Evolutionary conservation across 2,888 invertebrate species (phyloP), one percentile per base, ranked within the genome.

Genomic region (Pomacea canaliculata): DNA sequence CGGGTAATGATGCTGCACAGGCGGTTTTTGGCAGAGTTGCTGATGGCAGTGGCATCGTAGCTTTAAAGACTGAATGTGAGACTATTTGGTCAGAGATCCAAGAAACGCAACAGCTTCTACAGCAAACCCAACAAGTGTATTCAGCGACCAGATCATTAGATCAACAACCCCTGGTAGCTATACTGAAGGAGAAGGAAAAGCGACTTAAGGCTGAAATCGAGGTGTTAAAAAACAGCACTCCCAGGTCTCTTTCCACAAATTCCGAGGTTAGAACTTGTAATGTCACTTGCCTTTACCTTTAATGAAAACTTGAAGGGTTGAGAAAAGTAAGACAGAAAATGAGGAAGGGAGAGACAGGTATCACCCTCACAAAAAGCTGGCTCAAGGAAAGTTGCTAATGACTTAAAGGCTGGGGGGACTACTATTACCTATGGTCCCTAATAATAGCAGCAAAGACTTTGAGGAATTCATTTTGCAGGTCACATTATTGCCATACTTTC

Each of bases 111-210:
- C 10, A n/a, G 23, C 68, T 59, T 48, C 27, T 73, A n/a, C 59
- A 48, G 9, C 23, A 73, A 46, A 23, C 62, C 10, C 62, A 67
- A 48, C 46, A 62, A 27, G 68, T 23, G 1, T 46, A 51, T 60
- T 56, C 13, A 37, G 13, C 51, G 1, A 56, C 74, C 16, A 59
- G 59, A n/a, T 69, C 62, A 1, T 27, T 16, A n/a, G 48, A 10
- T 10, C 62, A 49, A 62, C 69, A 56, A 12, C 62, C 73, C 16
- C 23, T 69, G 16, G 27, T 69, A 10, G 18, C 69, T n/a, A 74
- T 74, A 37, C 69, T 74, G 19, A 60, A 60, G 49, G 74, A 74
- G 51, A 74, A 74, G 37, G 74, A 69, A 56, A 67, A 68, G 60
- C 74, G 60, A 7, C 27, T 74, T n/a, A 69, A 67, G 59, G 74